These are phyloP conservation scores for Esperia sulphurella DNA, from an alignment of 2,888 invertebrate species.

Conservation along the genomic window DNA sequence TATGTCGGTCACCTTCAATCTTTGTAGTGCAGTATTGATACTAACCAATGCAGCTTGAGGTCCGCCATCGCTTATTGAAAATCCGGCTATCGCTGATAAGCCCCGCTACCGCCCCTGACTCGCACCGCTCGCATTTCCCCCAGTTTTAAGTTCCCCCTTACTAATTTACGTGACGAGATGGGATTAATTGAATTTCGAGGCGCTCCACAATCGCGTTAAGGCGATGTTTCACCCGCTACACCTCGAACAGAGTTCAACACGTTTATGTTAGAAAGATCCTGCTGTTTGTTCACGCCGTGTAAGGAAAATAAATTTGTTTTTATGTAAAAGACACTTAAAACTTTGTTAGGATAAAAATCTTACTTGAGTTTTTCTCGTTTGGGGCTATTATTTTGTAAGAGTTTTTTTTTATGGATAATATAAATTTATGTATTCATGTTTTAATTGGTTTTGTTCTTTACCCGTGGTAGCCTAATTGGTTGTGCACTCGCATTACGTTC, in stretches of 20 bases:
- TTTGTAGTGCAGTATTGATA: too few species aligned
- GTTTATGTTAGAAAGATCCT: neutral
- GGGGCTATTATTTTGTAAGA: neutral
- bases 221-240: neutral
- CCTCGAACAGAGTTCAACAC: neutral
- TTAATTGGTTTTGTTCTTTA: neutral
- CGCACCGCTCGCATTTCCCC: slow-evolving; percentile 6
- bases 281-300: neutral
- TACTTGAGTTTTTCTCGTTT: neutral
- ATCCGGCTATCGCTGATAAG: slow-evolving; percentile 9
- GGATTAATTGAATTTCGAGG: slow-evolving; percentile 56
- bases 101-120: neutral
- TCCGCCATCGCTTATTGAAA: too few species aligned
- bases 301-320: neutral
- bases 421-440: neutral
- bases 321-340: neutral
- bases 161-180: slow-evolving; percentile 56
- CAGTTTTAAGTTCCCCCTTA: slow-evolving; percentile 42
- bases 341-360: neutral
- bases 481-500: too few species aligned
- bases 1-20: too few species aligned
- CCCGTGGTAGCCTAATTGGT: neutral
- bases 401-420: neutral
- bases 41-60: too few species aligned
- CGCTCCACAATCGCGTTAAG: slow-evolving; percentile 26